Percentiles rank a stretch among this genome's conserved stretches.
Evolutionary conservation across 2,888 invertebrate species (phyloP).

Genomic region (Leucania comma): DNA sequence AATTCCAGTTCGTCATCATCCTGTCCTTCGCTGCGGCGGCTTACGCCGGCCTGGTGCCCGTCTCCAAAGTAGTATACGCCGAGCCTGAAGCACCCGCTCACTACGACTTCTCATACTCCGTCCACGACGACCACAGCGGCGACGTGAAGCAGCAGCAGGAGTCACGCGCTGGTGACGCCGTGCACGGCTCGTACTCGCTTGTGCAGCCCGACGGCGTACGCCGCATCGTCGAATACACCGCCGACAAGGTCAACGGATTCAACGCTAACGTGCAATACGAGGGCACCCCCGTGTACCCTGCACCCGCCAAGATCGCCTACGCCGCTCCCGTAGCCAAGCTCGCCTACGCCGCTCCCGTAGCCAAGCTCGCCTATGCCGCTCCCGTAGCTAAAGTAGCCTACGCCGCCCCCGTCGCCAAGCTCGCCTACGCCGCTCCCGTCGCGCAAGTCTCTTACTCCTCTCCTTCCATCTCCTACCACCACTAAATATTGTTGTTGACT

Average conservation of each 20-base stretch:
- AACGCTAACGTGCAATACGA: slow-evolving; percentile 86
- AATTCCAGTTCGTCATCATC: slow-evolving; percentile 76
- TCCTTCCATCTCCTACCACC: slow-evolving; percentile 83
- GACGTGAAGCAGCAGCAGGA: slow-evolving; percentile 88
- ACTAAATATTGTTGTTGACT: slow-evolving; percentile 68
- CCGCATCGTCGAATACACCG: slow-evolving; percentile 86
- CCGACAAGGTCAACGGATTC: slow-evolving; percentile 85
- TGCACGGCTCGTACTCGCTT: slow-evolving; percentile 87
- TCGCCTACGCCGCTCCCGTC: slow-evolving; percentile 73
- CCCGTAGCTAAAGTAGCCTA: slow-evolving; percentile 55
- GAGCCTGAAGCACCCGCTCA: slow-evolving; percentile 82
- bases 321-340: slow-evolving; percentile 76
- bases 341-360: slow-evolving; percentile 73
- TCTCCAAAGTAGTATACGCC: slow-evolving; percentile 79
- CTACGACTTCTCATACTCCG: slow-evolving; percentile 86
- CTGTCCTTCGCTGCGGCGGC: slow-evolving; percentile 78
- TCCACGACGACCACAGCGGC: slow-evolving; percentile 84
- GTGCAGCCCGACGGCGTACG: slow-evolving; percentile 86
- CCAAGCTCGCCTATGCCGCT: slow-evolving; percentile 78
- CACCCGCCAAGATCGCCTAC: slow-evolving; percentile 71
- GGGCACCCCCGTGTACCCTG: slow-evolving; percentile 77
- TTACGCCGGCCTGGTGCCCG: slow-evolving; percentile 74
- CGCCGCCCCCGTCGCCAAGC: slow-evolving; percentile 68
- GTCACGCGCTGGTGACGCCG: slow-evolving; percentile 82
- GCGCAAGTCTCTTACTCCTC: slow-evolving; percentile 82